phyloP scores from a whole-genome alignment of 30 jellyfish, hydroid and myxozoan genomes.

The Hydractinia echinata region DNA sequence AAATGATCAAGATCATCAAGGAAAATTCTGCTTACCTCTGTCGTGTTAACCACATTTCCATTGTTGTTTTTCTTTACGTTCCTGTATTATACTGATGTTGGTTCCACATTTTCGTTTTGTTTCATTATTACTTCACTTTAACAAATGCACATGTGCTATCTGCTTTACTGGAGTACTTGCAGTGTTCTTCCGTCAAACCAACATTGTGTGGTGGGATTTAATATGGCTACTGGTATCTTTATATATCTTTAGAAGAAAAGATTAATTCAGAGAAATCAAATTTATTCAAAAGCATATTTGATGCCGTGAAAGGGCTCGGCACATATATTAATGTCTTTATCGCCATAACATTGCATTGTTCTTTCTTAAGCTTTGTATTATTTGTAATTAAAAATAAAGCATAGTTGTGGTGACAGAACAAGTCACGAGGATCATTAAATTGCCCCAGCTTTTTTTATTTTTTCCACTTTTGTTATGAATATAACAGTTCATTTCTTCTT shows the following conservation, averaged over 20 bases:
- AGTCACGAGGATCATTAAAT: slow-evolving; percentile 73
- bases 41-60: slow-evolving; percentile 59
- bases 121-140: slow-evolving; percentile 47
- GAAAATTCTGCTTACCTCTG: not conserved
- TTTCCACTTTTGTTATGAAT: slow-evolving; percentile 56
- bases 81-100: slow-evolving; percentile 92
- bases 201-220: slow-evolving; percentile 78
- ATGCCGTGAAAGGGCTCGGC: slow-evolving; percentile 21
- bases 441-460: slow-evolving; percentile 82
- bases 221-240: slow-evolving; percentile 44
- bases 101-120: slow-evolving; percentile 74
- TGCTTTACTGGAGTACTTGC: slow-evolving; percentile 72
- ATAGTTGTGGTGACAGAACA: slow-evolving; percentile 94
- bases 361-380: slow-evolving; percentile 51
- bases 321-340: not conserved
- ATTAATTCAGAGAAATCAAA: not conserved
- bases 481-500: slow-evolving; percentile 26
- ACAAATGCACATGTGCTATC: slow-evolving; percentile 50
- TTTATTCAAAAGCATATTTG: not conserved
- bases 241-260: slow-evolving; percentile 22
- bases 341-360: slow-evolving; percentile 33
- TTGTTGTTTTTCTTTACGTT: slow-evolving; percentile 65
- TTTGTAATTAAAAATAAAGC: slow-evolving; percentile 63
- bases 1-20: not conserved
- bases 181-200: slow-evolving; percentile 84